phyloP scores from a whole-genome alignment of 2,113 vertebrate genomes.

The Phyllopteryx taeniolatus region DNA sequence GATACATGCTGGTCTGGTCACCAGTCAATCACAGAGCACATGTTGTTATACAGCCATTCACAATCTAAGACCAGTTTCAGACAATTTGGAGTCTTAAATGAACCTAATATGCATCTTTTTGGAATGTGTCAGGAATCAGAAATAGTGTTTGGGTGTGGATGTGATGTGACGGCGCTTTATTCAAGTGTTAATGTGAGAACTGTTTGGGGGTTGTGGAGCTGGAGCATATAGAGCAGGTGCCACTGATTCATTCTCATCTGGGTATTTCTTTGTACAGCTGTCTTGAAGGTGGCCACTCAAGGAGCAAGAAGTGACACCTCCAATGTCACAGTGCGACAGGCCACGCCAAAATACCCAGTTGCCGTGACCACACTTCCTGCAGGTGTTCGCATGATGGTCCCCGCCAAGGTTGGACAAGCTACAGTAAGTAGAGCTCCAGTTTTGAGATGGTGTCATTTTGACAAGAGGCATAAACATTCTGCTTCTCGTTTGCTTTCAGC shows the following conservation, averaged over 20 bases:
- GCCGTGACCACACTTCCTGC: constrained; percentile 84
- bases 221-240: constrained; percentile 67
- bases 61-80: too few relatives aligned
- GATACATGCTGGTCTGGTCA: background rate
- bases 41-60: background rate
- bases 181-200: background rate
- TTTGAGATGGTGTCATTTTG: background rate
- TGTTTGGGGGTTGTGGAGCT: background rate
- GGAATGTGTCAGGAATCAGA: background rate
- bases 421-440: constrained; percentile 58
- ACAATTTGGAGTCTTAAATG: background rate
- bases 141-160: background rate
- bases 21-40: background rate
- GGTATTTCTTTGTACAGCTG: constrained; percentile 59
- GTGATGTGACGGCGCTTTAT: background rate
- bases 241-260: constrained; percentile 3
- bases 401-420: constrained; percentile 80
- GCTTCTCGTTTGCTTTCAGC: constrained; percentile 55
- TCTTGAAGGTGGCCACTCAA: constrained; percentile 84
- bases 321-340: constrained; percentile 84
- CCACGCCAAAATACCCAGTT: constrained; percentile 80
- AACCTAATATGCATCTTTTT: background rate
- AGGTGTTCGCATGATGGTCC: constrained; percentile 85
- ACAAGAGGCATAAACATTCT: background rate
- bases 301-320: constrained; percentile 79